Percentiles rank a stretch among this genome's conserved stretches.
phyloP scores from a whole-genome alignment of 2,797 vertebrate species.

The Neostethus bicornis region DNA sequence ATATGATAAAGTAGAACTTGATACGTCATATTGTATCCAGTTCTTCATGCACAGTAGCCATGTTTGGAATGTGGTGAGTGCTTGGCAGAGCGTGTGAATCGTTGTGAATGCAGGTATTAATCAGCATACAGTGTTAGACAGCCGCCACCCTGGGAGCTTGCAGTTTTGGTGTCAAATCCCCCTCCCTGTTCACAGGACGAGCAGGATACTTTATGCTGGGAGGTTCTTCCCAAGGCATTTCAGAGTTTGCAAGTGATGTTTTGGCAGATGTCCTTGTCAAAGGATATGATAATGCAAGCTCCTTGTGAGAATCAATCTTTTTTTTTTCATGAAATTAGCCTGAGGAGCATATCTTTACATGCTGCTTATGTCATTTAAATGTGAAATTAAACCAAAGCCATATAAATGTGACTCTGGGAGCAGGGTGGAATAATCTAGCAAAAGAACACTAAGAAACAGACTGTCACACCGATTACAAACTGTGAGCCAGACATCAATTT shows the following conservation, averaged over 20 bases:
- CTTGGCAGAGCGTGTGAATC: slow-evolving; percentile 64
- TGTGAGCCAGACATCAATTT: slow-evolving; percentile 72
- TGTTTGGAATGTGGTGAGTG: slow-evolving; percentile 43
- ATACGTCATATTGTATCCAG: slow-evolving; percentile 54
- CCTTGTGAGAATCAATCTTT: slow-evolving; percentile 46
- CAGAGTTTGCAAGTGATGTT: slow-evolving; percentile 65
- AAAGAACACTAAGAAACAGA: slow-evolving; percentile 57
- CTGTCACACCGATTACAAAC: slow-evolving; percentile 62
- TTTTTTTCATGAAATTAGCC: slow-evolving; percentile 45
- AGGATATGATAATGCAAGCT: slow-evolving; percentile 61
- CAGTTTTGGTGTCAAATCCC: slow-evolving; percentile 76
- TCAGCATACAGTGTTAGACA: slow-evolving; percentile 75
- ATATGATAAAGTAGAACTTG: slow-evolving; percentile 62
- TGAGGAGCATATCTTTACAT: slow-evolving; percentile 54
- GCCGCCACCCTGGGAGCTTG: slow-evolving; percentile 68
- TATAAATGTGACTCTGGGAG: slow-evolving; percentile 28
- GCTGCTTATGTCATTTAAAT: slow-evolving; percentile 30
- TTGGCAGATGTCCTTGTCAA: slow-evolving; percentile 75
- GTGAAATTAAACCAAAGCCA: slow-evolving; percentile 17
- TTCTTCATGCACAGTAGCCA: slow-evolving; percentile 48
- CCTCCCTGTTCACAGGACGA: slow-evolving; percentile 61
- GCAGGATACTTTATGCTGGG: slow-evolving; percentile 66
- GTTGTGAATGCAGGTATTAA: slow-evolving; percentile 78
- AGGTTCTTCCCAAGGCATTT: slow-evolving; percentile 58
- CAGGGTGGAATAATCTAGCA: slow-evolving; percentile 28